phyloP scores from a whole-genome alignment of 2,888 invertebrate species.

The Ryuthela nishihirai region DNA sequence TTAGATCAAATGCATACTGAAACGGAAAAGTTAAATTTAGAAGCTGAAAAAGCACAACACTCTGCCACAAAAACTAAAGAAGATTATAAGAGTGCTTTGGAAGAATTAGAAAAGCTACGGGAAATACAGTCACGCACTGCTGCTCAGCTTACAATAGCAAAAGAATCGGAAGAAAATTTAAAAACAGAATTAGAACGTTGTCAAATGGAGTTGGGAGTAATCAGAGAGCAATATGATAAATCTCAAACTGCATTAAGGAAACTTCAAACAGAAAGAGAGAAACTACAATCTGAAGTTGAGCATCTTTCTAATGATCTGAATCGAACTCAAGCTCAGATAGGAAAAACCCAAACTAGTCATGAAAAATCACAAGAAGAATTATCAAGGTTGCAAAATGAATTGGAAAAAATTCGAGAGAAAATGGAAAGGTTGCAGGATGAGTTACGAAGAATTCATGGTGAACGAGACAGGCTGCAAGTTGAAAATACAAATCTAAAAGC shows the following conservation, averaged over 20 bases:
- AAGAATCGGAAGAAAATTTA: slow-evolving; percentile 86
- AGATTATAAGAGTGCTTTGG: slow-evolving; percentile 78
- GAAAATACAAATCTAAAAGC: slow-evolving; percentile 74
- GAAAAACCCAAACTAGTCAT: slow-evolving; percentile 76
- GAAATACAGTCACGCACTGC: slow-evolving; percentile 87
- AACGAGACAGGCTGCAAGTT: slow-evolving; percentile 64
- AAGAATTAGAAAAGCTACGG: slow-evolving; percentile 76
- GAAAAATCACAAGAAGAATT: slow-evolving; percentile 88
- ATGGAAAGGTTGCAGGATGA: slow-evolving; percentile 70
- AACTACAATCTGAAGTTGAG: slow-evolving; percentile 46
- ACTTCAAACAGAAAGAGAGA: slow-evolving; percentile 51
- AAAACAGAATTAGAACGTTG: slow-evolving; percentile 75
- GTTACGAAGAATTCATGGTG: slow-evolving; percentile 61
- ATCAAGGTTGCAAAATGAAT: slow-evolving; percentile 78
- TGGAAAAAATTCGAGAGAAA: slow-evolving; percentile 86
- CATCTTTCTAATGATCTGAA: slow-evolving; percentile 65
- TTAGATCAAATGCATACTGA: slow-evolving; percentile 83
- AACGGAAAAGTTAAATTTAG: slow-evolving; percentile 77
- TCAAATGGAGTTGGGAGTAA: slow-evolving; percentile 76
- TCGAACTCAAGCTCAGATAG: slow-evolving; percentile 76
- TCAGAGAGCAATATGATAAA: slow-evolving; percentile 83
- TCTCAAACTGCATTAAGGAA: slow-evolving; percentile 77
- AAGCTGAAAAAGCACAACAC: slow-evolving; percentile 77
- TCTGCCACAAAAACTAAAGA: slow-evolving; percentile 75
- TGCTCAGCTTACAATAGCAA: slow-evolving; percentile 75